phyloP scores from a whole-genome alignment of 1,140 invertebrate species.

The Holotrichia oblita region DNA sequence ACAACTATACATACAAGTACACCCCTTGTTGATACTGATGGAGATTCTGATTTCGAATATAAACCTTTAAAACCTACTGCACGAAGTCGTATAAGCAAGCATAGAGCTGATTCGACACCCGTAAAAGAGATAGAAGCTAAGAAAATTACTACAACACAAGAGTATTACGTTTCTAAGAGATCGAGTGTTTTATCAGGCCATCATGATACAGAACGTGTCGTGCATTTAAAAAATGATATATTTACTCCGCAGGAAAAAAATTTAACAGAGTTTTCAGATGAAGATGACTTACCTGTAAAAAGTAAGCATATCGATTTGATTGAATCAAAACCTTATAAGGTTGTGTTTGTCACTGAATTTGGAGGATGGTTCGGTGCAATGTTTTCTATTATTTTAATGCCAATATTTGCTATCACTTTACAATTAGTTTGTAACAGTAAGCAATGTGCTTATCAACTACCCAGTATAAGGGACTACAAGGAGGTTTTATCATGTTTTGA shows the following conservation, averaged over 20 bases:
- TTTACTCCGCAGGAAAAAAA: constrained; percentile 48
- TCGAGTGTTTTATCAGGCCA: constrained; percentile 9
- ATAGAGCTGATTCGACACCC: background rate
- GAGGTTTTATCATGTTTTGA: constrained; percentile 57
- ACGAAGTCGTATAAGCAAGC: background rate
- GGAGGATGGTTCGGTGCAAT: constrained; percentile 57
- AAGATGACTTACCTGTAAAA: constrained; percentile 56
- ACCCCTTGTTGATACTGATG: constrained; percentile 19
- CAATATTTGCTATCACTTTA: constrained; percentile 55
- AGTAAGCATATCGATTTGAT: constrained; percentile 42
- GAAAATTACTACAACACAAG: background rate
- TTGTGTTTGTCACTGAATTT: constrained; percentile 52
- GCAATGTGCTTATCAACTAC: constrained; percentile 58
- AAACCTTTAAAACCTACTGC: constrained; percentile 18
- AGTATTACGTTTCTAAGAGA: background rate
- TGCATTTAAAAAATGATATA: constrained; percentile 53
- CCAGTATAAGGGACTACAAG: constrained; percentile 53
- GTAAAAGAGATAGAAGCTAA: background rate
- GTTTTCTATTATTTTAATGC: constrained; percentile 34
- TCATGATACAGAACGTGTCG: constrained; percentile 51
- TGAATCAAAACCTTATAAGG: background rate
- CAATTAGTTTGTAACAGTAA: constrained; percentile 59
- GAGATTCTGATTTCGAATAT: constrained; percentile 21
- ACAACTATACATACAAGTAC: background rate
- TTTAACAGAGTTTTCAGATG: constrained; percentile 61